These are phyloP conservation scores for Amorpha juglandis DNA, from an alignment of 2,888 invertebrate species.

Conservation along the genomic window DNA sequence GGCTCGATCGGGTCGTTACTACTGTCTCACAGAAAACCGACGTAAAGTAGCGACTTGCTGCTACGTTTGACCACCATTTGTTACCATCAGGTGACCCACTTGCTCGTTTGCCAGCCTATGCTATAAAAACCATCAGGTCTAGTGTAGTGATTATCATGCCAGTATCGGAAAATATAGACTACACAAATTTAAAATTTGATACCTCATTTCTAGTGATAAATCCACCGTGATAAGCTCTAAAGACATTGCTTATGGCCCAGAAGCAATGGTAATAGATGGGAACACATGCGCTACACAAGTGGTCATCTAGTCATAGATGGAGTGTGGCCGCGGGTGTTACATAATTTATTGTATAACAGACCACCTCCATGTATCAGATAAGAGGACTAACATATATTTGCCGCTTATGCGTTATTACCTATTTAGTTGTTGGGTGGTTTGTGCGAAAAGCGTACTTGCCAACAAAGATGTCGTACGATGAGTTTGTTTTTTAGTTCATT, in stretches of 20 bases:
- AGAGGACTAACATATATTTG: conserved; percentile 34
- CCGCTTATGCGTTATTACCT: conserved; percentile 38
- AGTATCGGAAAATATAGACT: too few relatives aligned
- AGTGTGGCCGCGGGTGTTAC: conserved; percentile 9
- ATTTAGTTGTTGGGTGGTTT: conserved; percentile 40
- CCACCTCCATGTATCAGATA: conserved; percentile 46
- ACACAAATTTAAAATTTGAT: too few relatives aligned
- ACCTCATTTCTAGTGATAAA: neutral
- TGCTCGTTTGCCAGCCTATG: too few relatives aligned
- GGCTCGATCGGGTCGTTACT: too few relatives aligned
- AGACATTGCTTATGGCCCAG: neutral
- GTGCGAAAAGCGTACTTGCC: conserved; percentile 27
- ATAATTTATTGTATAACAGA: conserved; percentile 45
- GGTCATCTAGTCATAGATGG: neutral
- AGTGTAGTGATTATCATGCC: too few relatives aligned
- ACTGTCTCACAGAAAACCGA: too few relatives aligned
- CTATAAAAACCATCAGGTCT: too few relatives aligned
- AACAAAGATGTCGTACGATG: too few relatives aligned
- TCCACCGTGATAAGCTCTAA: neutral
- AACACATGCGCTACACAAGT: neutral
- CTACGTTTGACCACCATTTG: too few relatives aligned
- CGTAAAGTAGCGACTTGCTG: too few relatives aligned
- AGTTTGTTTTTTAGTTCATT: too few relatives aligned
- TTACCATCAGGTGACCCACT: too few relatives aligned
- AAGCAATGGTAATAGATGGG: neutral